Evolutionary conservation across 2,113 vertebrate species (phyloP).

Genomic region (Dicentrarchus labrax): DNA sequence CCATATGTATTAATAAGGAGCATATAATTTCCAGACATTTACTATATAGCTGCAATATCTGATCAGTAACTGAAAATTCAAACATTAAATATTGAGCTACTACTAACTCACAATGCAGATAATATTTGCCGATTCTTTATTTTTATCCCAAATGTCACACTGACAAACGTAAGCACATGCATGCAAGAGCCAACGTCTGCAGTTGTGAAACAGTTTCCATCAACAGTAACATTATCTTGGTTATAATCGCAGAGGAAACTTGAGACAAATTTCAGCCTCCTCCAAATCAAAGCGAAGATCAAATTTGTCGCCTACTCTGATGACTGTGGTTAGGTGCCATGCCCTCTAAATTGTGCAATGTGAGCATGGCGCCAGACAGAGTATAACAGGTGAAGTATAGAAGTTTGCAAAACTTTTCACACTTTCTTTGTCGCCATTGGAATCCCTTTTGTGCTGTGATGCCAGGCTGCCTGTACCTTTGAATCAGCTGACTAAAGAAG

Average conservation of each 20-base stretch:
- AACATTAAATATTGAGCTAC: not conserved
- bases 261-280: conserved; percentile 21
- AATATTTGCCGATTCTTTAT: conserved; percentile 1
- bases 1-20: not conserved
- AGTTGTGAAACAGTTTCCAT: conserved; percentile 30
- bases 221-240: conserved; percentile 9
- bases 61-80: not conserved
- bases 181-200: conserved; percentile 8
- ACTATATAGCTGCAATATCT: not conserved
- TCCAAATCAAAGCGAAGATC: conserved; percentile 40
- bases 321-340: not conserved
- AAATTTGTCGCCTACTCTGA: conserved; percentile 16
- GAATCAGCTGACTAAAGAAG: not conserved
- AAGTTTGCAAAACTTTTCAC: not conserved
- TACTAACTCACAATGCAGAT: not conserved
- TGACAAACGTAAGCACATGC: not conserved
- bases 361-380: not conserved
- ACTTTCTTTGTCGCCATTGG: not conserved
- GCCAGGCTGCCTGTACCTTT: not conserved
- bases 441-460: not conserved
- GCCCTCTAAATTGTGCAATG: not conserved
- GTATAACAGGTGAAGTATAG: not conserved
- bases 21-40: not conserved
- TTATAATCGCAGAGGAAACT: conserved; percentile 34
- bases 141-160: conserved; percentile 1